A percentile compares a stretch with the other conserved stretches of the same genome.
phyloP scores from a whole-genome alignment of 2,797 vertebrate genomes.

The Telmatherina bonti region DNA sequence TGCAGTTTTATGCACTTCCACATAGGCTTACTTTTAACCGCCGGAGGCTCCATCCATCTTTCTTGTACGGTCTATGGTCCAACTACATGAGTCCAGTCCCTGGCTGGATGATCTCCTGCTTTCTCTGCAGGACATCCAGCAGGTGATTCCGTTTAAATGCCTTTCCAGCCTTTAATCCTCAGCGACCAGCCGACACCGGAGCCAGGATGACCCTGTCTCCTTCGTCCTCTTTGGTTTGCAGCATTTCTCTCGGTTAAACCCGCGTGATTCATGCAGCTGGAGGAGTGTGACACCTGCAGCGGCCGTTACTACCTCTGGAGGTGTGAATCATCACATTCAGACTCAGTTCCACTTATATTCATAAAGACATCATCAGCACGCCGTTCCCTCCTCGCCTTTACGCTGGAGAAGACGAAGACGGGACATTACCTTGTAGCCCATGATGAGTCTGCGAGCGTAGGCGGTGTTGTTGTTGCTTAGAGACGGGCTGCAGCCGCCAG shows the following conservation, averaged over 20 bases:
- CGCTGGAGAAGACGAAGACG: no score
- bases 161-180: no score
- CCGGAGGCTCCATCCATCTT: no score
- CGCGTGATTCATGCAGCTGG: background rate
- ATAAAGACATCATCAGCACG: no score
- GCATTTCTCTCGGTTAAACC: background rate
- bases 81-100: no score
- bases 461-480: slow-evolving; percentile 52
- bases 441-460: slow-evolving; percentile 15
- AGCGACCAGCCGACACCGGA: background rate
- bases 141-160: no score
- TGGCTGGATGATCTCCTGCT: no score
- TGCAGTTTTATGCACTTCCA: no score
- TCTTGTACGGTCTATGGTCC: no score
- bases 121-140: no score
- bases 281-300: background rate
- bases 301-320: slow-evolving; percentile 4
- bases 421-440: slow-evolving; percentile 75
- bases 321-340: slow-evolving; percentile 12
- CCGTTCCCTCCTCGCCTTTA: no score
- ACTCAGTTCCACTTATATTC: background rate
- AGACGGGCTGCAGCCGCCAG: slow-evolving; percentile 38
- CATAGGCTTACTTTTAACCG: no score
- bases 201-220: background rate
- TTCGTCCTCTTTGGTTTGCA: background rate